Base-by-base conservation (phyloP, 2,113 vertebrate species). In the Paracanthobrama guichenoti region DNA sequence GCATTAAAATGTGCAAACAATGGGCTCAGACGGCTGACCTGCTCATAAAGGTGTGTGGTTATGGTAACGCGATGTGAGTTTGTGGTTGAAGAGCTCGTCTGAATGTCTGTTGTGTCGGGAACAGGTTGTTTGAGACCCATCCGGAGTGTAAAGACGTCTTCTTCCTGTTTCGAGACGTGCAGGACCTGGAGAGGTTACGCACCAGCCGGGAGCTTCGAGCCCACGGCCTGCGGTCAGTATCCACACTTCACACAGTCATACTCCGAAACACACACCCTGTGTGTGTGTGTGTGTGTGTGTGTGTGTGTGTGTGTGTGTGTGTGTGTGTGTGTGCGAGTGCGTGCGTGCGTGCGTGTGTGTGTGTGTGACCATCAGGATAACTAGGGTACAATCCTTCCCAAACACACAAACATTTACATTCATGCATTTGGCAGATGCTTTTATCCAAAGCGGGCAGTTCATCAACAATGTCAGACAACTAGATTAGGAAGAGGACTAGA, bases 41-140 rank as follows among this genome's bases (percentile, higher is more conserved):
- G 31, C 2, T 31, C 31, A 31, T 31, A 31, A 31, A 31, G 31
- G 31, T 31, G n/a, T n/a, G n/a, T n/a, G n/a, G 2, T 31, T 31
- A 31, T 31, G 31, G 31, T 31, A 31, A 31, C 2, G 3, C n/a
- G n/a, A 31, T 13, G 1, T 39, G 28, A 10, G 69, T n/a, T 39
- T 72, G 31, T 71, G 67, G 6, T 20, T 20, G 28, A 20, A 50
- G 57, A 59, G 57, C 22, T 39, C 2, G 24, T 20, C 53, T 62
- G n/a, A 62, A 5, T 13, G n/a, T 26, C 4, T 62, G 59, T 62
- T 2, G 87, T 92, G 86, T 85, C 93, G 86, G 85, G 62, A 81
- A 93, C 93, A 95, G 95, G 91, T 91, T 95, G 91, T 95, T 95
- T 87, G 95, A 95, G 91, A 95, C 94, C 59, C 95, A 95, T 86